Evolutionary conservation across 2,888 invertebrate species (phyloP).

Genomic region (Nymphalis urticae): DNA sequence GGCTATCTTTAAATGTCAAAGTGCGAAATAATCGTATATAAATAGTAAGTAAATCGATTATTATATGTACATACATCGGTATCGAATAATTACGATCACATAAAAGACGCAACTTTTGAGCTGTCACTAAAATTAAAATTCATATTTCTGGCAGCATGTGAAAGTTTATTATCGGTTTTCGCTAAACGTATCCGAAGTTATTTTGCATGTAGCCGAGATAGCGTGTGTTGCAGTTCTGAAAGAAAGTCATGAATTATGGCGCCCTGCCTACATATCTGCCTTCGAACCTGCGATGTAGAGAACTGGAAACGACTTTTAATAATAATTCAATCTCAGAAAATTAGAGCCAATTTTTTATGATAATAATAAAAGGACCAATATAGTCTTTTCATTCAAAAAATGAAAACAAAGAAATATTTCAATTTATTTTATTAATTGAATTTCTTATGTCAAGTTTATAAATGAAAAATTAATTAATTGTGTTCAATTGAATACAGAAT

Average conservation of each 20-base stretch:
- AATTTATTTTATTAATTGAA: no score
- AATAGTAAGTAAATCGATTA: neutral
- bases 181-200: conserved; percentile 70
- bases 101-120: conserved; percentile 3
- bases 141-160: conserved; percentile 31
- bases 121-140: conserved; percentile 40
- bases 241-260: conserved; percentile 71
- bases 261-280: conserved; percentile 37
- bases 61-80: neutral
- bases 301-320: conserved; percentile 19
- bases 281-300: conserved; percentile 7
- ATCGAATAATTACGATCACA: neutral
- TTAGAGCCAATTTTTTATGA: no score
- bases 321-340: neutral
- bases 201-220: conserved; percentile 74
- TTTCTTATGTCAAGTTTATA: no score
- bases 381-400: no score
- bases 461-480: no score
- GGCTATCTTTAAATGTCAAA: no score
- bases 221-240: conserved; percentile 66
- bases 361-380: no score
- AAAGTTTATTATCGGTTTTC: conserved; percentile 69
- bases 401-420: no score
- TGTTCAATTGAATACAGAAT: no score
- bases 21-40: no score